Conservation (phyloP, 2,113 vertebrate genomes). For the Ptyas mucosa region DNA sequence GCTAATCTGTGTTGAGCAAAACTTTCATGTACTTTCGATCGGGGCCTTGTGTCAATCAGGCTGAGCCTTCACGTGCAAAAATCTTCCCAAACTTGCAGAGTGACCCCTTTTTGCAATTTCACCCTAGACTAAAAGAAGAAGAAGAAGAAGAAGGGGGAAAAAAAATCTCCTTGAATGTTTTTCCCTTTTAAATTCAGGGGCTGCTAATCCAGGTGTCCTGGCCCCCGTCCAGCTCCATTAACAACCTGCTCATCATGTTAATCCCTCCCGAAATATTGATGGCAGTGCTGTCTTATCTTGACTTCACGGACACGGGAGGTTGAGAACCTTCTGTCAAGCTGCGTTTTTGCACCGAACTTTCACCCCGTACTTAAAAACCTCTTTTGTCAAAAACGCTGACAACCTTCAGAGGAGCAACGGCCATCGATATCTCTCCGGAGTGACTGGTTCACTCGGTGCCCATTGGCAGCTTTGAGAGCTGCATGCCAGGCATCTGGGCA, state of each 20-base stretch:
- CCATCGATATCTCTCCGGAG: neutral
- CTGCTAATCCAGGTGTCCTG: constrained; percentile 12
- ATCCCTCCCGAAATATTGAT: neutral
- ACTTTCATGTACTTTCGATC: neutral
- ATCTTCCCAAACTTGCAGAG: neutral
- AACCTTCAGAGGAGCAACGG: neutral
- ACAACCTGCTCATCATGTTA: neutral
- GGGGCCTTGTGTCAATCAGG: too few species aligned
- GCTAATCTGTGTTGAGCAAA: neutral
- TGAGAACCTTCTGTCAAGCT: neutral
- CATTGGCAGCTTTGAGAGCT: neutral
- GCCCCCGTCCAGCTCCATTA: neutral
- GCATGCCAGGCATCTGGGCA: neutral
- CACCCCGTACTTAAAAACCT: neutral
- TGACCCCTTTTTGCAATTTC: neutral
- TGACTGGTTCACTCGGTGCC: neutral
- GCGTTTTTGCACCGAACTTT: neutral
- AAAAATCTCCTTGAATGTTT: neutral
- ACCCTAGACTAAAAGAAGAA: neutral
- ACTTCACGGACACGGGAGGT: neutral
- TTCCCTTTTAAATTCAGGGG: neutral
- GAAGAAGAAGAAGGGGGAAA: neutral
- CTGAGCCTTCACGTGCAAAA: neutral
- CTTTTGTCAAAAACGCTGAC: neutral
- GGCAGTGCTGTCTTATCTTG: neutral